These are phyloP conservation scores for Lerema accius DNA, from an alignment of 1,140 invertebrate genomes.

Conservation along the genomic window DNA sequence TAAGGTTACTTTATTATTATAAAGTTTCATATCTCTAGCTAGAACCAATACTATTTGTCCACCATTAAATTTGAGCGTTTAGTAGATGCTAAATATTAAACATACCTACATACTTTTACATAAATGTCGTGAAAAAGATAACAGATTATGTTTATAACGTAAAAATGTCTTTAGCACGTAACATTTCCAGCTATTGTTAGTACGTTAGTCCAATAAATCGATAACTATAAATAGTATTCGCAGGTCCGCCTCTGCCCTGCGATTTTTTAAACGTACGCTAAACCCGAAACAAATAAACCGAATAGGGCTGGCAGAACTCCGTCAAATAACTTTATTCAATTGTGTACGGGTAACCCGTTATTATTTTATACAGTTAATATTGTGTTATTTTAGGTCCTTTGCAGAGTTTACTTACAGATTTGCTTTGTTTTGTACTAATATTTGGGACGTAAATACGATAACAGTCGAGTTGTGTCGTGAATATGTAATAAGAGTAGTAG, in stretches of 20 bases:
- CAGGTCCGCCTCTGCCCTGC: slow-evolving; percentile 1
- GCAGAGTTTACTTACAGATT: neutral
- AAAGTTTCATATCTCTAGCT: too few relatives aligned
- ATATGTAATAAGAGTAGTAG: neutral
- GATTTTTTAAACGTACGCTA: neutral
- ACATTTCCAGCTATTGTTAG: too few relatives aligned
- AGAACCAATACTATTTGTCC: too few relatives aligned
- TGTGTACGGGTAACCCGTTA: too few relatives aligned
- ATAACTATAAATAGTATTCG: slow-evolving; percentile 27
- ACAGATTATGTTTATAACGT: too few relatives aligned
- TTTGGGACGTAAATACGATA: neutral
- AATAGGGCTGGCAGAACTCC: neutral
- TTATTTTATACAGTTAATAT: neutral
- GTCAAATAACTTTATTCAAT: too few relatives aligned
- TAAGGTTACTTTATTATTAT: too few relatives aligned
- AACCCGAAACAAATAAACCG: neutral
- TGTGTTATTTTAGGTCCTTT: neutral
- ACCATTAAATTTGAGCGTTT: too few relatives aligned
- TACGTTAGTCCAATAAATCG: slow-evolving; percentile 5
- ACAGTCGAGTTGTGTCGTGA: neutral
- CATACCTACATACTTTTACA: too few relatives aligned
- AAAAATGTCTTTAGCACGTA: too few relatives aligned
- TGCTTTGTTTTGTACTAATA: neutral
- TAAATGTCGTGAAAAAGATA: too few relatives aligned
- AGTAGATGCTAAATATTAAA: too few relatives aligned